Base-by-base conservation (phyloP, 2,113 vertebrate genomes). In the Lagopus leucura region DNA sequence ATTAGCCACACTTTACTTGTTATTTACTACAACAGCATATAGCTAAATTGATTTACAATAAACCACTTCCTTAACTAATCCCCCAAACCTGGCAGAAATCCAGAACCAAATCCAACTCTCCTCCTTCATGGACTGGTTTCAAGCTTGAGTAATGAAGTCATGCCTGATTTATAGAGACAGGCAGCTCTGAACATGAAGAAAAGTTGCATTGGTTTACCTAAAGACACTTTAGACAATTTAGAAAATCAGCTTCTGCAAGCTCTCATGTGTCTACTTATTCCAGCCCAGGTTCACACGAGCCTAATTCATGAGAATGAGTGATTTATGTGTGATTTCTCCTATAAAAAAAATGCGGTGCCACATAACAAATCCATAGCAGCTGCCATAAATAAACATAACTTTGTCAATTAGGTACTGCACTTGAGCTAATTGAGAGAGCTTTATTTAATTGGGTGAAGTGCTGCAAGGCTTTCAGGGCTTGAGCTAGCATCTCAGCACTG, bases 31-130 rank as follows among this genome's bases (percentile, higher is more conserved):
- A 71, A 67, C 54, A 82, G n/a, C 28, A 88, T 57, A 63, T 25
- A 80, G 34, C 7, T 67, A 89, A 87, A 67, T 19, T 77, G 54
- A 91, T 92, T 95, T 93, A 66, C 58, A 73, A 73, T 61, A 92
- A 88, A 77, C 27, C 13, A 47, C 42, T 92, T 91, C 38, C 67
- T 32, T 55, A 32, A 22, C 22, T 64, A 82, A 75, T 80, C 79
- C 69, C 28, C 69, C 2, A 82, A 82, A 64, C 19, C 36, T 93
- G 42, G 50, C 78, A 90, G 50, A 83, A 76, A 2, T 19, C 54
- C 91, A 93, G 50, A 70, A 69, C 20, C 43, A 20, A 55, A 40
- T 78, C 71, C 54, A 86, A 54, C 24, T 52, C 34, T 74, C 52
- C 32, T 79, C 8, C 24, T 65, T 38, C 69, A 22, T 75, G 10